Evolutionary conservation across 2,113 vertebrate species (phyloP), one percentile per base, ranked within the genome.

Genomic region (Sander vitreus): DNA sequence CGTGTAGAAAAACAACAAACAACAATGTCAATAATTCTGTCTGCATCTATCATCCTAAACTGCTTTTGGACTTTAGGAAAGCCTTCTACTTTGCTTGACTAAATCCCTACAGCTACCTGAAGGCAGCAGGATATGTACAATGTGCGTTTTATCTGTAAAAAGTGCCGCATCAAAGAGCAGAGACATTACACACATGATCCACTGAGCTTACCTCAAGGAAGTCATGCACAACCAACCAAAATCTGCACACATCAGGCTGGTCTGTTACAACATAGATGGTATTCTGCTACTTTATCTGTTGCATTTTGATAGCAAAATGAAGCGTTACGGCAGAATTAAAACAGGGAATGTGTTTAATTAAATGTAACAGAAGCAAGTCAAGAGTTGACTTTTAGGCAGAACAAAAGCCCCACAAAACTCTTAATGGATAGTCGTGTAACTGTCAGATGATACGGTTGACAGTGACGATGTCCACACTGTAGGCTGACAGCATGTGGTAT

Each of bases 181-280:
- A 68, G 65, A 55, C 64, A 64, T 74, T 65, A 62, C 21, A 14
- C 23, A 79, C 12, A 10, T 45, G 62, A 76, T 79, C 54, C 59
- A 65, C 64, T 27, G 65, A 39, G 71, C 43, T 72, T 69, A 83
- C 68, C 67, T 71, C 13, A 6, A 66, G 81, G 71, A 88, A 84
- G 69, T 18, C 19, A 6, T 63, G 63, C 50, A 60, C 15, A 21
- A 58, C 5, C 9, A 71, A 70, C n/a, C 23, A 48, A 47, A 25
- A 33, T 33, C 30, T 33, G 33, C 15, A 48, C 18, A 27, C 13
- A 16, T 33, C 43, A 23, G 15, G 47, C 63, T n/a, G 18, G 13
- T 30, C 23, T 47, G 18, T 48, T 76, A 33, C 18, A 76, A 23
- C 2, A 11, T 16, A 1, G 8, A 53, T 25, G 47, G 2, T 36